Evolutionary conservation across 2,888 invertebrate species (phyloP).

Genomic region (Aethes cnicana): DNA sequence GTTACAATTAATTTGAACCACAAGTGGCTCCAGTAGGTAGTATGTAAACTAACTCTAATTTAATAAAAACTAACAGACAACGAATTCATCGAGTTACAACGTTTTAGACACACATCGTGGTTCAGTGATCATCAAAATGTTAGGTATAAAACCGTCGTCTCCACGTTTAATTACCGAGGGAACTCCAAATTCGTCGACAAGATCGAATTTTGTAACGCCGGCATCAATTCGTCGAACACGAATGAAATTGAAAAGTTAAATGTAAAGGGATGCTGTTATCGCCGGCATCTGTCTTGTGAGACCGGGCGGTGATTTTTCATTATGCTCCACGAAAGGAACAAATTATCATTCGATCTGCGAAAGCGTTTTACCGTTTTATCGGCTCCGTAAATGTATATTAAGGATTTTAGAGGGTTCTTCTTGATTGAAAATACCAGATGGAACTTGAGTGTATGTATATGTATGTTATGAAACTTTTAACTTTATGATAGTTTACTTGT

Average conservation of each 20-base stretch:
- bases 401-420: background rate
- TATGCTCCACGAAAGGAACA: constrained; percentile 57
- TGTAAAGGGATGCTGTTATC: constrained; percentile 46
- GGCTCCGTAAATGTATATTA: constrained; percentile 36
- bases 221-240: constrained; percentile 36
- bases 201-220: constrained; percentile 18
- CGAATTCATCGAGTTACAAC: background rate
- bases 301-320: constrained; percentile 58
- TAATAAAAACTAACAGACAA: too few relatives aligned
- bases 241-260: constrained; percentile 51
- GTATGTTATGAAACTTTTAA: too few relatives aligned
- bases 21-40: too few relatives aligned
- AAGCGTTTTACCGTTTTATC: constrained; percentile 50
- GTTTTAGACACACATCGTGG: background rate
- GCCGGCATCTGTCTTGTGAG: constrained; percentile 53
- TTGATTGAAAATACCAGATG: too few relatives aligned
- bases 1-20: too few relatives aligned
- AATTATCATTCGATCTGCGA: constrained; percentile 67
- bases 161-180: too few relatives aligned
- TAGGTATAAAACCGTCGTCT: too few relatives aligned
- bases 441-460: too few relatives aligned
- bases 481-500: too few relatives aligned
- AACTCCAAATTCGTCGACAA: constrained; percentile 8
- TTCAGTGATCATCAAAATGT: too few relatives aligned
- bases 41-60: too few relatives aligned